phyloP scores from a whole-genome alignment of 1,140 invertebrate species.

The Adelges cooleyi region DNA sequence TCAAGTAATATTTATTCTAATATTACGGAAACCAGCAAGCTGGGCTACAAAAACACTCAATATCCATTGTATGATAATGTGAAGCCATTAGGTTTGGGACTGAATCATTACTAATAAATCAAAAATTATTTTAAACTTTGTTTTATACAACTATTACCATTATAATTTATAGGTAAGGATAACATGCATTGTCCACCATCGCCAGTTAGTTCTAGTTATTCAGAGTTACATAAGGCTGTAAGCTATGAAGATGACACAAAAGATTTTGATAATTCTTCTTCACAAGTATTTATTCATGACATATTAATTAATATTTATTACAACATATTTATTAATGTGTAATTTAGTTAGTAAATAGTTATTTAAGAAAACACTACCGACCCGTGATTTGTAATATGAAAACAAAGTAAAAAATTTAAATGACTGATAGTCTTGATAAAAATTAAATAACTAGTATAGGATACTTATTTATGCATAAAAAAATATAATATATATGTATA shows the following conservation, averaged over 20 bases:
- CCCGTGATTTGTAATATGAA: too few relatives aligned
- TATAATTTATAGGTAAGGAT: slow-evolving; percentile 46
- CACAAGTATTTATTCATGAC: background rate
- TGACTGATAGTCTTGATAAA: too few relatives aligned
- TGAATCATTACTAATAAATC: slow-evolving; percentile 33
- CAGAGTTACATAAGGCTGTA: slow-evolving; percentile 63
- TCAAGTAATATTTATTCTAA: slow-evolving; percentile 12
- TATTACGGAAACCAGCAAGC: background rate
- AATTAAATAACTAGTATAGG: too few relatives aligned
- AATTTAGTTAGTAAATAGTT: too few relatives aligned
- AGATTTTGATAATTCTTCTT: slow-evolving; percentile 33
- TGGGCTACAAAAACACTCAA: slow-evolving; percentile 1
- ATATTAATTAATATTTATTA: slow-evolving; percentile 28
- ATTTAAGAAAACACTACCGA: too few relatives aligned
- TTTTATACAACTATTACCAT: background rate
- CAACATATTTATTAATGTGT: slow-evolving; percentile 33
- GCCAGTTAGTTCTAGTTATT: slow-evolving; percentile 72
- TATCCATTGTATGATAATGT: slow-evolving; percentile 12
- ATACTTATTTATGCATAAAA: too few relatives aligned
- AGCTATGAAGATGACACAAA: slow-evolving; percentile 38
- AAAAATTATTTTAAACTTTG: background rate
- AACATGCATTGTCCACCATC: slow-evolving; percentile 61
- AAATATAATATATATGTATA: too few relatives aligned
- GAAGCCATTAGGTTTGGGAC: slow-evolving; percentile 33
- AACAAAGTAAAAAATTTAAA: too few relatives aligned